These are phyloP conservation scores for Rynchops niger DNA, from an alignment of 2,113 vertebrate genomes.

Conservation along the genomic window DNA sequence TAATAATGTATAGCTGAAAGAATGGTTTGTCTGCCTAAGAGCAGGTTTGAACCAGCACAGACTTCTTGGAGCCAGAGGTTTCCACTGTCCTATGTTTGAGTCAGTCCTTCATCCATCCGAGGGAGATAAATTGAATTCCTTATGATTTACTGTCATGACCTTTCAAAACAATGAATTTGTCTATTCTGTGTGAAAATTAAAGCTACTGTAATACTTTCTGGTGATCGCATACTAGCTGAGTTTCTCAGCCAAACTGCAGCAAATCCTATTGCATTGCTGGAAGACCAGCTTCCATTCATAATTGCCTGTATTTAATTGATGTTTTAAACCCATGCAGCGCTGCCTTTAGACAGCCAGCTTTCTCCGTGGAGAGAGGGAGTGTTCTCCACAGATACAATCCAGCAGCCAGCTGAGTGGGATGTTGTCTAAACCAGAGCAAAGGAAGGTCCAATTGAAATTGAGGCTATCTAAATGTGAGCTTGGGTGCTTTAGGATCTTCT, in stretches of 20 bases:
- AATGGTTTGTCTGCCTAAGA: background rate
- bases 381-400: background rate
- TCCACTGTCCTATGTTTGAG: background rate
- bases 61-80: constrained; percentile 30
- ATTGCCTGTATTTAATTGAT: background rate
- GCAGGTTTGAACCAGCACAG: constrained; percentile 2
- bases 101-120: background rate
- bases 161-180: constrained; percentile 17
- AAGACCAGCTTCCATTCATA: background rate
- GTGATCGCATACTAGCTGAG: background rate
- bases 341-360: background rate
- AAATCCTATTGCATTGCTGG: background rate
- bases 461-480: background rate
- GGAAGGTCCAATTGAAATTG: background rate
- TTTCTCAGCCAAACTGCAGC: background rate
- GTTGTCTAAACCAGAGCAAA: background rate
- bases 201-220: background rate
- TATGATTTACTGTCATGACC: constrained; percentile 6
- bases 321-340: background rate
- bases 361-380: background rate
- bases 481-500: background rate
- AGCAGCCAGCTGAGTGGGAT: background rate
- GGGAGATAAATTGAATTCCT: constrained; percentile 33
- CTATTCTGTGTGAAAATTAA: constrained; percentile 6
- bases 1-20: background rate